phyloP scores from a whole-genome alignment of 2,797 vertebrate genomes.

The Tapirus indicus region DNA sequence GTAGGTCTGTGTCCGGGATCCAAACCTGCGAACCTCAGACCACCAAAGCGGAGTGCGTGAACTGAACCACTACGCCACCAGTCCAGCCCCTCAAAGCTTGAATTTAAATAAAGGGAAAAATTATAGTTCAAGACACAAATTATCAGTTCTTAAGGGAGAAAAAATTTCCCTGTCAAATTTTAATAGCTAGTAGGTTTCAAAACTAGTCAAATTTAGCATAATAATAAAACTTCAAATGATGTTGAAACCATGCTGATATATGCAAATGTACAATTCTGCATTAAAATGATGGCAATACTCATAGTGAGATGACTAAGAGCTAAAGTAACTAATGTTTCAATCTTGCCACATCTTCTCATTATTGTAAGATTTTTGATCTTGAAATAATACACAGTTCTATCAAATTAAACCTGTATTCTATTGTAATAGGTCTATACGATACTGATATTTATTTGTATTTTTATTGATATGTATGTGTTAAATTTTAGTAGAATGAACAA shows the following conservation, averaged over 20 bases:
- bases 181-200: constrained; percentile 51
- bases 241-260: constrained; percentile 18
- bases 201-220: constrained; percentile 62
- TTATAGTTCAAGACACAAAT: constrained; percentile 61
- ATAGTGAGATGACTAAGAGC: neutral
- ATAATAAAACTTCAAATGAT: constrained; percentile 69
- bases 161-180: constrained; percentile 63
- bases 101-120: constrained; percentile 49
- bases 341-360: constrained; percentile 48
- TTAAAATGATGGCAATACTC: constrained; percentile 5
- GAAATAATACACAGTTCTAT: neutral
- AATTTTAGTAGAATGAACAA: constrained; percentile 60
- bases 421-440: neutral
- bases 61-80: too few relatives aligned
- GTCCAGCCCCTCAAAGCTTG: neutral
- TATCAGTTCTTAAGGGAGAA: constrained; percentile 21
- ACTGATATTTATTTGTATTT: neutral
- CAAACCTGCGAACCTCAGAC: too few relatives aligned
- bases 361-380: neutral
- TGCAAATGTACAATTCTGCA: constrained; percentile 50
- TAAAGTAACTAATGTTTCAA: constrained; percentile 20
- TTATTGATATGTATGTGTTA: neutral
- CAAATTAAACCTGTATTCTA: constrained; percentile 49
- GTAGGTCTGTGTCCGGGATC: too few relatives aligned
- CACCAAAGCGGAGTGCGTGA: too few relatives aligned